A percentile compares a stretch with the other conserved stretches of the same genome.
Conservation (phyloP, 1,140 invertebrate species). For the Andricus grossulariae region DNA sequence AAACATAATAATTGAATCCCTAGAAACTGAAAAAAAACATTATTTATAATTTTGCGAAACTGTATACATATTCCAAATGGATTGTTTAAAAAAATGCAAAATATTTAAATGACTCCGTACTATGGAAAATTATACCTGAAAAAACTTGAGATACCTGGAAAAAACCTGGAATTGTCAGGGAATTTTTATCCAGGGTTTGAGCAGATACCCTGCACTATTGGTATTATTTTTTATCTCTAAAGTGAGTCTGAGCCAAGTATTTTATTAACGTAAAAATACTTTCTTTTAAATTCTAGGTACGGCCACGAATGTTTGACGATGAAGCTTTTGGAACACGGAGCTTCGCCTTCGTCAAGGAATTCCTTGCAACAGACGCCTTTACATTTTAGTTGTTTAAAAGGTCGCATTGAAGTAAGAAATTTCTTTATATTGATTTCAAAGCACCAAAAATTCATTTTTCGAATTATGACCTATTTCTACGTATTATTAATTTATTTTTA, state of each 20-base stretch:
- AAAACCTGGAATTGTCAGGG: too few species aligned
- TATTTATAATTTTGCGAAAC: too few species aligned
- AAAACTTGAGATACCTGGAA: too few species aligned
- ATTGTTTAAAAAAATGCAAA: too few species aligned
- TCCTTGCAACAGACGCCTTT: slow-evolving; percentile 72
- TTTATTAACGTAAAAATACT: slow-evolving; percentile 9
- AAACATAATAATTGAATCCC: too few species aligned
- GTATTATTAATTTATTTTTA: not conserved
- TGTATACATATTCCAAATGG: too few species aligned
- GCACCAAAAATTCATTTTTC: too few species aligned
- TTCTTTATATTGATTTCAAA: not conserved
- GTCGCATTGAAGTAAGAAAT: slow-evolving; percentile 67
- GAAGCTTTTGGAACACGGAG: slow-evolving; percentile 75
- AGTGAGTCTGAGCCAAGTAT: not conserved
- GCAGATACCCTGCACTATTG: too few species aligned
- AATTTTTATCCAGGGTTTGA: too few species aligned
- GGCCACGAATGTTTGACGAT: slow-evolving; percentile 77
- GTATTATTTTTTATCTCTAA: not conserved
- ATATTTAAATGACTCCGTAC: too few species aligned
- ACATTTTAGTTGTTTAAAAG: slow-evolving; percentile 74
- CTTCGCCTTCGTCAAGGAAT: slow-evolving; percentile 76
- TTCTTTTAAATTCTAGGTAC: slow-evolving; percentile 46
- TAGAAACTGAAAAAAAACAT: too few species aligned
- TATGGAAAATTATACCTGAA: too few species aligned
- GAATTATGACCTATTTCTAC: not conserved